Base-by-base conservation (phyloP, 2,797 vertebrate species). In the Anguilla obscura region DNA sequence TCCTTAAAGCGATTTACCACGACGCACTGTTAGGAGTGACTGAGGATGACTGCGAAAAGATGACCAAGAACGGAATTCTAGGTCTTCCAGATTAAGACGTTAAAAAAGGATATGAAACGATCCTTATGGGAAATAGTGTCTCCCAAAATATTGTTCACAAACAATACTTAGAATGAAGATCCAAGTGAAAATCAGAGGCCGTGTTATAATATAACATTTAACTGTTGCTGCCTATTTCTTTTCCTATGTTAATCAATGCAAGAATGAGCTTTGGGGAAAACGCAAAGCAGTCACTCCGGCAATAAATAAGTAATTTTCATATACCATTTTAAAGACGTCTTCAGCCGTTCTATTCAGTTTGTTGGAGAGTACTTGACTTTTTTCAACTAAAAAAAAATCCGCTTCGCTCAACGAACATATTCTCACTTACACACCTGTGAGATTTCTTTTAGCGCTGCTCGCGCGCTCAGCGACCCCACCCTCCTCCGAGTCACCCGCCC, bases 381-480 rank as follows among this genome's bases (percentile, higher is more conserved):
- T n/a, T 18, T 36, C 85, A 21, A 36, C 80, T 63, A 0, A 54
- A n/a, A 48, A 84, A 48, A 84, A 45, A 69, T 45, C 56, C 76
- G 36, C 16, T 87, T 4, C 86, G 18, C 52, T 30, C 48, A 84
- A 84, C 52, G n/a, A 27, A 24, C 82, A 33, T 84, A 84, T 54
- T 50, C 82, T 84, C 50, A 54, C 71, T 63, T 71, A 36, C 60
- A 84, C 95, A 96, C 95, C 96, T 96, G 96, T 96, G 95, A 94
- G 95, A 89, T 94, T 92, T 92, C 86, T 88, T 88, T 79, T 91
- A 89, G 90, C 91, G 90, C 89, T 91, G 91, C 91, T 92, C 89
- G 92, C 89, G 82, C 86, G 60, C 89, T 91, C 91, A 91, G 92
- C 89, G 91, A 91, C 88, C 69, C 90, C 87, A 58, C 87, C 89